Base-by-base conservation (phyloP, 2,113 vertebrate genomes). In the Ramphastos sulfuratus region DNA sequence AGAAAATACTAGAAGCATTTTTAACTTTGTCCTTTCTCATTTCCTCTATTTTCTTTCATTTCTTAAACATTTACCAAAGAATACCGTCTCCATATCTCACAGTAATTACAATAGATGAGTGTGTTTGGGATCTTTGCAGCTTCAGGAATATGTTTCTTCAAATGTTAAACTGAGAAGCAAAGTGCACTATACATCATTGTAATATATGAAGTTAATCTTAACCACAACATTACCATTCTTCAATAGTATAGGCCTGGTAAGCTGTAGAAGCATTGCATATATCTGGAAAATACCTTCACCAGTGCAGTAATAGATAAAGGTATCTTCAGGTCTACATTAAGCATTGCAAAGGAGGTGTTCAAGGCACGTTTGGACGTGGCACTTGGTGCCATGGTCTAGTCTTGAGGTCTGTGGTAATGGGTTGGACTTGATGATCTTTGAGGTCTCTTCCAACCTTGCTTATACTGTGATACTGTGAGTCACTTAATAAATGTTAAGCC, bases 401-500 rank as follows among this genome's bases (percentile, higher is more conserved):
- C n/a, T n/a, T n/a, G n/a, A n/a, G n/a, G n/a, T n/a, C n/a, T n/a
- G n/a, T n/a, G 69, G 10, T 66, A 74, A 90, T 90, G 74, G 33
- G 46, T 67, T n/a, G n/a, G n/a, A n/a, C n/a, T n/a, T n/a, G n/a
- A n/a, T n/a, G n/a, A n/a, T n/a, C n/a, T n/a, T n/a, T n/a, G n/a
- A n/a, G n/a, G n/a, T n/a, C n/a, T n/a, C n/a, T n/a, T n/a, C n/a
- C n/a, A n/a, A n/a, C n/a, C n/a, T n/a, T n/a, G n/a, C n/a, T n/a
- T n/a, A n/a, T n/a, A n/a, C n/a, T n/a, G n/a, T n/a, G n/a, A n/a
- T n/a, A n/a, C n/a, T n/a, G n/a, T n/a, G n/a, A n/a, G n/a, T n/a
- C 35, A 81, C 78, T 93, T 95, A 93, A 91, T 95, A 97, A 83
- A 86, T 16, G 0, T 80, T 89, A 85, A 96, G 39, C 39, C 35